Percentiles rank a stretch among this genome's conserved stretches.
Evolutionary conservation across 2,113 vertebrate species (phyloP).

Genomic region (Myotis brandtii): DNA sequence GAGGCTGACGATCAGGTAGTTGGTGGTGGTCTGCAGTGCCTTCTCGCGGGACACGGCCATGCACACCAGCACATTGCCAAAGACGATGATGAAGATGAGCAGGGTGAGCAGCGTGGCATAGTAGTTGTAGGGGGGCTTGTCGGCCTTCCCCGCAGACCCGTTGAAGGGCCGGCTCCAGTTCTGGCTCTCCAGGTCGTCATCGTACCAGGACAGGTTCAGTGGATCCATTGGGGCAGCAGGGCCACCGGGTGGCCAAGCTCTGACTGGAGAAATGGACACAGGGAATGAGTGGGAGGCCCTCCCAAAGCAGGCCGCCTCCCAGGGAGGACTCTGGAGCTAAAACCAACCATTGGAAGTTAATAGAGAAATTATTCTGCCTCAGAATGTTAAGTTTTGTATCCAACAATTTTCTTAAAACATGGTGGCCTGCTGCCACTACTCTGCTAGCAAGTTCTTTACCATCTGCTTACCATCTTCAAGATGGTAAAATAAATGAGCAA

Average conservation of each 20-base stretch:
- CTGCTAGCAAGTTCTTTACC: background rate
- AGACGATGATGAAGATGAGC: constrained; percentile 97
- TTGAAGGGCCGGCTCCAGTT: constrained; percentile 92
- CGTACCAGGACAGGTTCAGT: constrained; percentile 93
- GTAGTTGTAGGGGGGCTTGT: constrained; percentile 94
- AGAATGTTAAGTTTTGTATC: background rate
- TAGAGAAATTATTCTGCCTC: background rate
- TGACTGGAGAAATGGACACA: constrained; percentile 60
- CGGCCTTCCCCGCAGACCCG: constrained; percentile 84
- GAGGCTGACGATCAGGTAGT: constrained; percentile 98
- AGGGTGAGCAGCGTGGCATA: constrained; percentile 97
- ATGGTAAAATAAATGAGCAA: background rate
- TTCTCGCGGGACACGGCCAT: constrained; percentile 98
- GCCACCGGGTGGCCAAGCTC: constrained; percentile 78
- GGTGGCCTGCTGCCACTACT: background rate
- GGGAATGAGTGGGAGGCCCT: background rate
- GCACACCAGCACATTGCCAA: constrained; percentile 98
- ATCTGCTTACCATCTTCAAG: background rate
- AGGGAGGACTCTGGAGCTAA: accelerated
- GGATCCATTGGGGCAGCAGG: constrained; percentile 92
- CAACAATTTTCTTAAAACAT: background rate
- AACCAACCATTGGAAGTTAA: accelerated
- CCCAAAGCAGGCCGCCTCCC: background rate
- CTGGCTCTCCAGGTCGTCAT: constrained; percentile 88
- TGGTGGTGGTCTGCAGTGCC: constrained; percentile 98